Evolutionary conservation across 2,888 invertebrate species (phyloP), one percentile per base, ranked within the genome.

Genomic region (Diaperis boleti): DNA sequence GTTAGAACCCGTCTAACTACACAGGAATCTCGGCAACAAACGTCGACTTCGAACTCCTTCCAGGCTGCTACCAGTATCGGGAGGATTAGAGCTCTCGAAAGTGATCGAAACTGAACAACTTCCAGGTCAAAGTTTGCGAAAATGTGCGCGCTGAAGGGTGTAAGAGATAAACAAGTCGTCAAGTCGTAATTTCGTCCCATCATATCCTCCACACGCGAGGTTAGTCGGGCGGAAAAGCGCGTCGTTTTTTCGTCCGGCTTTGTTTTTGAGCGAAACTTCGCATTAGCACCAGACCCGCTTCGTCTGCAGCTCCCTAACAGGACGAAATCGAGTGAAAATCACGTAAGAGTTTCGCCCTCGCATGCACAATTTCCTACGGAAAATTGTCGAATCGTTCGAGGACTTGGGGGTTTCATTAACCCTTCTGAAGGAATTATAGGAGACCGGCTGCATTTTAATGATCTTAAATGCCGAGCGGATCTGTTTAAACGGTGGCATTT

Each of bases 401-500:
- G 15, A 35, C 26, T 52, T 39, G n/a, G 10, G 26, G n/a, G 52
- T 52, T 52, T 52, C 52, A 52, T 52, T 52, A 52, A 52, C 22
- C 39, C 10, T 37, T 15, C 20, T n/a, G n/a, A 49, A 49, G 37
- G 39, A 52, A 52, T 52, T 52, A 52, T 52, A 10, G 20, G 37
- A 26, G 22, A 49, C 50, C 37, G 37, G 52, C 52, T 39, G 52
- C 52, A 52, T 52, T 14, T 41, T 41, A 52, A 52, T 26, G 37
- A 50, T 17, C 20, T 35, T 15, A 37, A 37, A 31, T 18, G 33
- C 18, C 18, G 11, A 18, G 14, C 33, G 22, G 29, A 52, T 52
- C 39, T 37, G 15, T 11, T 22, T 22, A 11, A 44, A 44, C 20
- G 10, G 17, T 22, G 6, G 8, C 18, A 11, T n/a, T 50, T 50